These are phyloP conservation scores for Poecilia gillii DNA, from an alignment of 2,797 vertebrate genomes.

Conservation along the genomic window DNA sequence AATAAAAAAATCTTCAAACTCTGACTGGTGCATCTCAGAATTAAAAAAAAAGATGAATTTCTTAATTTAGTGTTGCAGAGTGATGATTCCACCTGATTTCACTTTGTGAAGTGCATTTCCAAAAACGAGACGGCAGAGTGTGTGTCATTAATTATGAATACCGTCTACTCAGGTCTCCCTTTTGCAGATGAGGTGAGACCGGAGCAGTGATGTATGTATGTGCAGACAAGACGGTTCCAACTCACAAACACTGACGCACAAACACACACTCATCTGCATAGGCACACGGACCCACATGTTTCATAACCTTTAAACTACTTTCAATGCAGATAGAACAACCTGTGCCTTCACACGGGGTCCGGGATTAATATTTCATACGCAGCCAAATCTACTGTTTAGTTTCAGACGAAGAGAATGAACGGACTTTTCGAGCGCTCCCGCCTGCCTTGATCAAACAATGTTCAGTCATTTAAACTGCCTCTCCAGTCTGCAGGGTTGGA, in stretches of 20 bases:
- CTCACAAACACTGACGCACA: slow-evolving; percentile 38
- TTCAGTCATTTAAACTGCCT: slow-evolving; percentile 89
- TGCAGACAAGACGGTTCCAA: slow-evolving; percentile 29
- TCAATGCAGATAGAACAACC: slow-evolving; percentile 81
- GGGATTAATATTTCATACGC: slow-evolving; percentile 94
- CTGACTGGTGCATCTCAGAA: background rate
- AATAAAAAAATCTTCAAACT: background rate
- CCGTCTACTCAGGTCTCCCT: slow-evolving; percentile 87
- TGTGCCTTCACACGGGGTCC: slow-evolving; percentile 74
- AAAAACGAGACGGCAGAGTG: slow-evolving; percentile 58
- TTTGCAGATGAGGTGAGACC: slow-evolving; percentile 82
- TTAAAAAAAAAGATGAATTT: background rate
- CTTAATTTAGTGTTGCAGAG: background rate
- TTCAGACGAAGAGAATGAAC: slow-evolving; percentile 91
- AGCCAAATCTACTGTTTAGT: slow-evolving; percentile 95
- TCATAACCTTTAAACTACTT: slow-evolving; percentile 17
- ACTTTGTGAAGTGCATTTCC: slow-evolving; percentile 66
- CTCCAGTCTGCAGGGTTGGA: slow-evolving; percentile 76
- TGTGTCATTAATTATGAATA: slow-evolving; percentile 90
- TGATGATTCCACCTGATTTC: slow-evolving; percentile 35
- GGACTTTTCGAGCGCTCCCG: slow-evolving; percentile 77
- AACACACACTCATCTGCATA: slow-evolving; percentile 22
- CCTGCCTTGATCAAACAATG: slow-evolving; percentile 95
- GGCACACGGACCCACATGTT: slow-evolving; percentile 15
- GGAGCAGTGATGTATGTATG: slow-evolving; percentile 60